Percentiles rank a stretch among this genome's conserved stretches.
These are phyloP conservation scores for Parotocinclus haroldoi DNA, from an alignment of 2,797 vertebrate genomes.

Conservation along the genomic window DNA sequence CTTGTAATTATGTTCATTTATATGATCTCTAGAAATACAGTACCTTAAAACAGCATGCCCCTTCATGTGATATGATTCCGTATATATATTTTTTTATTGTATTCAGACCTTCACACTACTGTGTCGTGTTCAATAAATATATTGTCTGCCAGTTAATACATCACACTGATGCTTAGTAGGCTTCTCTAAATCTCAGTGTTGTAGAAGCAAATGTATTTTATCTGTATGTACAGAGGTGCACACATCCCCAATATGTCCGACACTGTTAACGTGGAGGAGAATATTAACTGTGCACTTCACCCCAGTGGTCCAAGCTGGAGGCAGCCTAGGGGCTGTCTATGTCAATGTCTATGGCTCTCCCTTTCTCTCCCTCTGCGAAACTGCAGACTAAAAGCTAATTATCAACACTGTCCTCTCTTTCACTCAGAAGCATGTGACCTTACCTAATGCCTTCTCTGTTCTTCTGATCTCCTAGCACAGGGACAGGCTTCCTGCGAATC, in stretches of 20 bases:
- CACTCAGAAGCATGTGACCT: constrained; percentile 42
- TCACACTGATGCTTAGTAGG: too few relatives aligned
- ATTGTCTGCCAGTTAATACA: too few relatives aligned
- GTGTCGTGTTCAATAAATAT: too few relatives aligned
- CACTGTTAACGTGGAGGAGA: constrained; percentile 8
- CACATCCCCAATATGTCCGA: not conserved
- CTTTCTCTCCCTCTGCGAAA: constrained; percentile 50
- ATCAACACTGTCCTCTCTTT: constrained; percentile 58
- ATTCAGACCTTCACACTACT: too few relatives aligned
- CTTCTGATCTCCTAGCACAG: constrained; percentile 52
- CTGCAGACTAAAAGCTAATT: constrained; percentile 65
- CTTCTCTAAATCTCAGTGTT: too few relatives aligned
- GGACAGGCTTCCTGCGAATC: constrained; percentile 53
- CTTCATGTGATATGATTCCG: too few relatives aligned
- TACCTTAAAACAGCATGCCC: too few relatives aligned
- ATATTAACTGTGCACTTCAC: not conserved
- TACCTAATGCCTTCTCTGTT: constrained; percentile 49
- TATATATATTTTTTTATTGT: too few relatives aligned
- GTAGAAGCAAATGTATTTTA: not conserved
- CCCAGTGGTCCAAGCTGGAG: not conserved
- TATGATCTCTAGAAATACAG: too few relatives aligned
- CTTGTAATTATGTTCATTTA: too few relatives aligned
- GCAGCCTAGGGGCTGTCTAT: constrained; percentile 23
- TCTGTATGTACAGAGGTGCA: too few relatives aligned
- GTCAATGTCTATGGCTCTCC: constrained; percentile 38